Percentiles rank a stretch among this genome's conserved stretches.
phyloP scores from a whole-genome alignment of 2,113 vertebrate species.

The Nothoprocta perdicaria region DNA sequence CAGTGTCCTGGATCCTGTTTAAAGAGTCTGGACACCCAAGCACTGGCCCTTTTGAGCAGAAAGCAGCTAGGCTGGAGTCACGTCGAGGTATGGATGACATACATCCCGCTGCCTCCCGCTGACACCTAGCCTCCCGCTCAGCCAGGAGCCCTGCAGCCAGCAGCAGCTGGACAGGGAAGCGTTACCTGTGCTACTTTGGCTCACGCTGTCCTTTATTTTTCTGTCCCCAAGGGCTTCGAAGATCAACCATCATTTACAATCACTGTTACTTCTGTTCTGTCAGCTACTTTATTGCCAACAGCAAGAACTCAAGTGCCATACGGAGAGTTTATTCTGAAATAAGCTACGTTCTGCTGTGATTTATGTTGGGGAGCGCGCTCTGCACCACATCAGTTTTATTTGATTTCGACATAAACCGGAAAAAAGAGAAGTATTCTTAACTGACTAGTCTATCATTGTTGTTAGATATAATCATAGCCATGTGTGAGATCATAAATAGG shows the following conservation, averaged over 20 bases:
- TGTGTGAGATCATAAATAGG: not conserved
- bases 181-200: not conserved
- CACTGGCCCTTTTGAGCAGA: not conserved
- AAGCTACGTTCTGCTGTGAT: not conserved
- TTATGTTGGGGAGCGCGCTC: not conserved
- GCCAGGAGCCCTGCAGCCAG: not conserved
- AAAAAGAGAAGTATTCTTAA: not conserved
- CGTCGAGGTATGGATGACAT: not conserved
- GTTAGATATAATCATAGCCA: not conserved
- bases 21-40: not conserved
- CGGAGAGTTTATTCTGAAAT: not conserved
- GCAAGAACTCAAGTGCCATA: not conserved
- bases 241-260: not conserved
- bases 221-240: not conserved
- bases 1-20: no score
- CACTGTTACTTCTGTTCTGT: not conserved
- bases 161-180: not conserved
- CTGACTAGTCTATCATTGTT: not conserved
- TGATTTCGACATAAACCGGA: not conserved
- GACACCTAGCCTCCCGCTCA: not conserved
- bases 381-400: not conserved
- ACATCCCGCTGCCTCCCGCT: not conserved
- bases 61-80: not conserved
- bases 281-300: slow-evolving; percentile 5
- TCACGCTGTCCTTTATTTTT: not conserved